A percentile compares a stretch with the other conserved stretches of the same genome.
These are phyloP conservation scores for Apeira syringaria DNA, from an alignment of 2,888 invertebrate genomes.

Conservation along the genomic window DNA sequence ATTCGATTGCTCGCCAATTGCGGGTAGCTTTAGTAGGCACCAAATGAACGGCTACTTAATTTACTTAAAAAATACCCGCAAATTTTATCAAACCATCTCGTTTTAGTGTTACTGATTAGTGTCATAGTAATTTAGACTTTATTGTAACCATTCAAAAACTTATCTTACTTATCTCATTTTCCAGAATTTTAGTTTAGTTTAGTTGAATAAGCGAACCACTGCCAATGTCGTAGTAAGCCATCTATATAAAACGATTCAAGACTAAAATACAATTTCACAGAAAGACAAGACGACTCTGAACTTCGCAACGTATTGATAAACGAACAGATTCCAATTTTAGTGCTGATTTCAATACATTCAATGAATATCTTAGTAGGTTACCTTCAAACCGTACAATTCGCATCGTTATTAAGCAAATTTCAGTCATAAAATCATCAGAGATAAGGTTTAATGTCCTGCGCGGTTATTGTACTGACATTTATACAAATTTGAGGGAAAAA, in stretches of 20 bases:
- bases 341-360: constrained; percentile 50
- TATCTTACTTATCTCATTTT: too few species aligned
- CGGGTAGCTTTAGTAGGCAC: too few species aligned
- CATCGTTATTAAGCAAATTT: constrained; percentile 10
- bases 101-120: too few species aligned
- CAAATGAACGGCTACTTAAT: too few species aligned
- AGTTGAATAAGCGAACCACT: too few species aligned
- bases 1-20: too few species aligned
- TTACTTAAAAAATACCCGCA: too few species aligned
- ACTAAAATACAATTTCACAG: not conserved
- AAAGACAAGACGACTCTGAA: constrained; percentile 6
- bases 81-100: too few species aligned
- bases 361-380: constrained; percentile 51
- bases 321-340: constrained; percentile 39
- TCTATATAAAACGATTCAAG: not conserved
- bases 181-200: too few species aligned
- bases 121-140: too few species aligned
- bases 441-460: constrained; percentile 8
- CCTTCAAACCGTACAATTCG: constrained; percentile 18
- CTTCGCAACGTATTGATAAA: constrained; percentile 37
- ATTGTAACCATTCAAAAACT: too few species aligned
- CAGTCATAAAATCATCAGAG: not conserved
- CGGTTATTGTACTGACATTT: not conserved
- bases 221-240: too few species aligned
- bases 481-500: constrained; percentile 9